A percentile compares a stretch with the other conserved stretches of the same genome.
phyloP scores from a whole-genome alignment of 2,888 invertebrate species.

The Iphiclides podalirius region DNA sequence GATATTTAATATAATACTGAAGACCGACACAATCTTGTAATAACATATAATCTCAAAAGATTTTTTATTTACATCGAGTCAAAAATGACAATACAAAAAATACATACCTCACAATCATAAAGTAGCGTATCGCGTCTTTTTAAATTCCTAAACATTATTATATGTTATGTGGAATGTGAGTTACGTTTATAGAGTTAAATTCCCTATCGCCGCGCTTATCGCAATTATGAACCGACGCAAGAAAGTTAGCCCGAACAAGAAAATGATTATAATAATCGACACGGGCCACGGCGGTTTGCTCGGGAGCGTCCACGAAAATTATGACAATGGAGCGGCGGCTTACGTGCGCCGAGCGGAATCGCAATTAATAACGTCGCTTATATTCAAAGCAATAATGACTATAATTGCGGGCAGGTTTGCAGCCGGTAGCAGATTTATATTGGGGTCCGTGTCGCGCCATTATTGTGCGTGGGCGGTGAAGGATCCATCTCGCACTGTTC shows the following conservation, averaged over 20 bases:
- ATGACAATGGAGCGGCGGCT: background rate
- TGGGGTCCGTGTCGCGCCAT: constrained; percentile 13
- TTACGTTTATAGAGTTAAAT: too few relatives aligned
- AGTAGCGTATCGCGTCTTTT: too few relatives aligned
- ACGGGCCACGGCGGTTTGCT: background rate
- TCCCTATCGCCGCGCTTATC: too few relatives aligned
- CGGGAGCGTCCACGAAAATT: constrained; percentile 4
- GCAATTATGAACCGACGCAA: background rate
- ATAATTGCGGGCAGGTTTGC: background rate
- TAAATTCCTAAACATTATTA: too few relatives aligned
- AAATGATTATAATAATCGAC: constrained; percentile 10
- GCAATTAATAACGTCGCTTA: constrained; percentile 3
- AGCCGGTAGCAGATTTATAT: constrained; percentile 13
- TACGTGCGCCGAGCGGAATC: too few relatives aligned
- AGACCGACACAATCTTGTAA: too few relatives aligned
- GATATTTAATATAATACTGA: too few relatives aligned
- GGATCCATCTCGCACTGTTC: background rate
- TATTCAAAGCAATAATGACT: background rate
- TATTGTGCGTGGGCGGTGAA: constrained; percentile 3
- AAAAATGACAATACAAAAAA: too few relatives aligned
- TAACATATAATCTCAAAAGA: too few relatives aligned
- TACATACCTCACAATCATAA: too few relatives aligned
- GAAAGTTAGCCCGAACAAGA: background rate
- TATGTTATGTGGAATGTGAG: too few relatives aligned
- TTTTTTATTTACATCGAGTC: too few relatives aligned